A percentile compares a stretch with the other conserved stretches of the same genome.
Evolutionary conservation across 2,113 vertebrate genomes (phyloP).

Genomic region (Menura novaehollandiae): DNA sequence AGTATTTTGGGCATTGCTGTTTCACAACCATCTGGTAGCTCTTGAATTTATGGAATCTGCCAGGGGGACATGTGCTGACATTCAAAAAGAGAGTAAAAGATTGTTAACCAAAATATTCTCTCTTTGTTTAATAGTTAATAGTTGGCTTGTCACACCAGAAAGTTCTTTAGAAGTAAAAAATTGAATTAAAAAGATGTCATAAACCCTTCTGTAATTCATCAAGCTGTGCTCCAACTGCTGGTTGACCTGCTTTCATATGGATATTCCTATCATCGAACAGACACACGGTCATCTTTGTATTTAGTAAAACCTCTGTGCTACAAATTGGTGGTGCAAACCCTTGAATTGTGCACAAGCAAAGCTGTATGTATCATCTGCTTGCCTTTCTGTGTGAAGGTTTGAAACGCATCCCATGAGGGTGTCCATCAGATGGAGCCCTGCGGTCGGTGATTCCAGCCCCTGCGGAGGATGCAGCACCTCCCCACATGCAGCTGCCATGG

Average conservation of each 20-base stretch:
- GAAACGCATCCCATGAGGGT: neutral
- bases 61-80: slow-evolving; percentile 59
- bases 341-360: neutral
- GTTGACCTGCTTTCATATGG: neutral
- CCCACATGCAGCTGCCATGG: accelerated
- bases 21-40: slow-evolving; percentile 51
- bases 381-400: neutral
- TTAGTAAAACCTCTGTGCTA: neutral
- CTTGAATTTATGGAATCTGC: slow-evolving; percentile 32
- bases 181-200: neutral
- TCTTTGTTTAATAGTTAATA: slow-evolving; percentile 15
- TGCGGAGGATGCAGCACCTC: neutral
- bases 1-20: neutral
- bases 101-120: slow-evolving; percentile 38
- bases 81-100: slow-evolving; percentile 38
- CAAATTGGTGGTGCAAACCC: neutral
- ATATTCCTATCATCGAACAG: neutral
- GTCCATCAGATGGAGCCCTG: neutral
- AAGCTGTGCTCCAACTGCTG: neutral
- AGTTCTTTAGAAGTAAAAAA: neutral
- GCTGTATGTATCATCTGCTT: neutral
- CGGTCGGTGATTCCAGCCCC: neutral
- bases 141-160: neutral
- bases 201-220: neutral
- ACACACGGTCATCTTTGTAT: neutral